phyloP scores from a whole-genome alignment of 92 coral and sea anemone species.

The Palythoa heliodiscus region DNA sequence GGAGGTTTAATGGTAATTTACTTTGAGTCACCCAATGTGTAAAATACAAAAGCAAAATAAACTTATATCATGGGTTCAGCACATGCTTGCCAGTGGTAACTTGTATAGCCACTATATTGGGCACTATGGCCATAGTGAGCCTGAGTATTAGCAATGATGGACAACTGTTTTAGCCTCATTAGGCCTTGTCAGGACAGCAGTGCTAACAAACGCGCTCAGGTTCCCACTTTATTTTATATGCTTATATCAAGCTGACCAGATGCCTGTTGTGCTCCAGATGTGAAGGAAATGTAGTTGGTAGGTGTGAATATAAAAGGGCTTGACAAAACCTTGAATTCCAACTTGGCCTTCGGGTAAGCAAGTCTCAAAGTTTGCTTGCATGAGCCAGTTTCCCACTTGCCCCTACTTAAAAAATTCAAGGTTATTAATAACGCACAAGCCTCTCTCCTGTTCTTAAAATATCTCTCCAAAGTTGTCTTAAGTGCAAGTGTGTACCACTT shows the following conservation, averaged over 20 bases:
- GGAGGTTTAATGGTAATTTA: not conserved
- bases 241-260: slow-evolving; percentile 7
- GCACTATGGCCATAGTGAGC: not conserved
- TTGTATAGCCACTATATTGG: slow-evolving; percentile 16
- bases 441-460: not conserved
- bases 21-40: not conserved
- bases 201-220: not conserved
- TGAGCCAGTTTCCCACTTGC: too few species aligned
- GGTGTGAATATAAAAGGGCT: too few species aligned
- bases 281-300: slow-evolving; percentile 2
- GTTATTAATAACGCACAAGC: not conserved
- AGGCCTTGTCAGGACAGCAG: slow-evolving; percentile 2
- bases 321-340: too few species aligned
- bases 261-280: slow-evolving; percentile 4
- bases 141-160: not conserved
- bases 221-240: not conserved
- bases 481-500: not conserved
- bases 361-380: too few species aligned
- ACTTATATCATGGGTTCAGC: not conserved
- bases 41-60: not conserved
- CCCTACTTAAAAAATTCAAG: too few species aligned
- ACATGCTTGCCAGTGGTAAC: slow-evolving; percentile 2
- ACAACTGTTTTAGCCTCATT: slow-evolving; percentile 3
- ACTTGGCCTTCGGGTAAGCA: too few species aligned
- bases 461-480: slow-evolving; percentile 1